A percentile compares a stretch with the other conserved stretches of the same genome.
Conservation (phyloP, 2,113 vertebrate species). For the Nipponia nippon region DNA sequence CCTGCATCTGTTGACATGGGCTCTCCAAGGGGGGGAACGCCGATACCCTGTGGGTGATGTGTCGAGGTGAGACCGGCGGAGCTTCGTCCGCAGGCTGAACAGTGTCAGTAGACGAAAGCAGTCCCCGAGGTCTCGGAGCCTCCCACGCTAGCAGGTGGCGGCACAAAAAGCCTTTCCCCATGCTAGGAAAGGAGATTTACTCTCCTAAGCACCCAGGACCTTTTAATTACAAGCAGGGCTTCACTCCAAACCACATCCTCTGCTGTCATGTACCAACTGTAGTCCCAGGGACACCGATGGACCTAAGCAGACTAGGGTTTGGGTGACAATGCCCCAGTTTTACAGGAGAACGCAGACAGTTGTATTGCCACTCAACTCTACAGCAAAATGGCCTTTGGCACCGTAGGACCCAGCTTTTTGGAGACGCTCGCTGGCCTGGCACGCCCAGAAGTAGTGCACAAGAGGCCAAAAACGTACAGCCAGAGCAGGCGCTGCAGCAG, state of each 20-base stretch:
- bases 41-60: background rate
- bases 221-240: background rate
- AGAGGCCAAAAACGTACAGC: background rate
- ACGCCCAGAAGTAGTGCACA: too few relatives aligned
- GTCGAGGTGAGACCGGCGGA: background rate
- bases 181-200: background rate
- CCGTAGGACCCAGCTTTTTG: too few relatives aligned
- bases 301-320: background rate
- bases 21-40: background rate
- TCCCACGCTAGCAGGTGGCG: accelerated
- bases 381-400: background rate
- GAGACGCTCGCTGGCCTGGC: background rate
- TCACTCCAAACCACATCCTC: background rate
- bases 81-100: background rate
- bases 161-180: background rate
- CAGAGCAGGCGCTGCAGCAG: background rate
- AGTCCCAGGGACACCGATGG: background rate
- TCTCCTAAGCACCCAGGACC: too few relatives aligned
- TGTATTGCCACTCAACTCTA: too few relatives aligned
- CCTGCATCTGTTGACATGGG: background rate
- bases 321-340: too few relatives aligned
- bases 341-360: too few relatives aligned
- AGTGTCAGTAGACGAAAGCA: background rate
- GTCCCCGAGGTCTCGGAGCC: background rate
- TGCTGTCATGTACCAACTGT: background rate